Evolutionary conservation across 1,140 invertebrate species (phyloP).

Genomic region (Lordiphosa clarofinis): DNA sequence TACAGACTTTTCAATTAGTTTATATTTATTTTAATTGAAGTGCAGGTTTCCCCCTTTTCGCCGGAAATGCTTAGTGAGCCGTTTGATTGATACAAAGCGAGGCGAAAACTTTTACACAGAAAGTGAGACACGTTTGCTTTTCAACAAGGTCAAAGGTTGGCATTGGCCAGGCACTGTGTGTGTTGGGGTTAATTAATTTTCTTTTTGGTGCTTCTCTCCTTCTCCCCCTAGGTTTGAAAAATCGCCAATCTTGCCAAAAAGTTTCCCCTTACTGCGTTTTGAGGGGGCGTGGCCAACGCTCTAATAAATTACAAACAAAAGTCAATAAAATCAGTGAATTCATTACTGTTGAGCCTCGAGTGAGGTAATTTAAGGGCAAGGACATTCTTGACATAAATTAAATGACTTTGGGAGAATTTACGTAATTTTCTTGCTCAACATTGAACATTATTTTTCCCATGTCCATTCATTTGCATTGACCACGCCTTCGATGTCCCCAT

Average conservation of each 20-base stretch:
- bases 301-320: conserved; percentile 75
- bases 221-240: conserved; percentile 37
- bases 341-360: conserved; percentile 38
- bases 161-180: conserved; percentile 19
- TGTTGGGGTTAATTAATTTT: conserved; percentile 59
- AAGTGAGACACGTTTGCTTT: conserved; percentile 49
- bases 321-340: conserved; percentile 76
- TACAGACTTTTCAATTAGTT: conserved; percentile 62
- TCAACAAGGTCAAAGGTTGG: conserved; percentile 52
- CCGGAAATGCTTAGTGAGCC: conserved; percentile 21
- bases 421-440: conserved; percentile 56
- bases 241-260: conserved; percentile 14
- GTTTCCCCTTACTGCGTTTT: conserved; percentile 16
- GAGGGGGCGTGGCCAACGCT: conserved; percentile 42
- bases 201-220: conserved; percentile 17
- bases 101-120: conserved; percentile 32
- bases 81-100: conserved; percentile 60
- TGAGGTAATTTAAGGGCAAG: conserved; percentile 65
- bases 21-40: conserved; percentile 69
- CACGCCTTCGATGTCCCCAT: conserved; percentile 37
- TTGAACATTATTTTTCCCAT: conserved; percentile 48
- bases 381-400: conserved; percentile 54
- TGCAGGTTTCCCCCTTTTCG: conserved; percentile 28
- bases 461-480: conserved; percentile 62
- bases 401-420: conserved; percentile 62